Conservation (phyloP, 2,797 vertebrate genomes). For the Manis javanica region DNA sequence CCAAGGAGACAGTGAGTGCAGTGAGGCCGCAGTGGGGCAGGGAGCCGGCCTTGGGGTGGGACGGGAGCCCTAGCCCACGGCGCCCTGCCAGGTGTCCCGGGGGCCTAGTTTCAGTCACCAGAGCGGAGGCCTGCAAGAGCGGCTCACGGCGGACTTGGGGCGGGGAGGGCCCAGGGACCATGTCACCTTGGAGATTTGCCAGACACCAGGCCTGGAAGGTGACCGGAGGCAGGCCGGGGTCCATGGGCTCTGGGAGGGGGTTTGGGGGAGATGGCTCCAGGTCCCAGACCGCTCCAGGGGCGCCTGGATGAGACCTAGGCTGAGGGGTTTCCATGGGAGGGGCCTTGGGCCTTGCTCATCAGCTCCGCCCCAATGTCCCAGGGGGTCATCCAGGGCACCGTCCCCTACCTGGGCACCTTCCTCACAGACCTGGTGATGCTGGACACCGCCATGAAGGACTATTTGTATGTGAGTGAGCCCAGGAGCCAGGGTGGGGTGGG, state of each 20-base stretch:
- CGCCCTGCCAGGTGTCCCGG: neutral
- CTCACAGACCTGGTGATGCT: conserved; percentile 98
- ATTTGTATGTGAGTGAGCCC: conserved; percentile 91
- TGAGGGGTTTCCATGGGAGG: neutral
- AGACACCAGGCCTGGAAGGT: neutral
- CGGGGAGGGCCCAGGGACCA: accelerated
- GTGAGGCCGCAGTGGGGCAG: accelerated
- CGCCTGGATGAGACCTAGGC: neutral
- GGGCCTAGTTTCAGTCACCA: accelerated
- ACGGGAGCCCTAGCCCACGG: neutral
- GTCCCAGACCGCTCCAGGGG: neutral
- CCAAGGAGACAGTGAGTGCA: conserved; percentile 93
- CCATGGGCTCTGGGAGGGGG: accelerated
- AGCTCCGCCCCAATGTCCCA: conserved; percentile 70
- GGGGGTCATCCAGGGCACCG: conserved; percentile 97
- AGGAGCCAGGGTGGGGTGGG: accelerated
- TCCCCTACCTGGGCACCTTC: conserved; percentile 97
- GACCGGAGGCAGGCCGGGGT: neutral
- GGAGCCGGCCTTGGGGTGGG: neutral
- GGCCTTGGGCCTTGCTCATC: neutral
- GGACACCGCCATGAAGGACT: conserved; percentile 98
- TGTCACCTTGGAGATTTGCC: accelerated
- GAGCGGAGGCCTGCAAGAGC: neutral
- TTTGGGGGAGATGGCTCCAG: accelerated
- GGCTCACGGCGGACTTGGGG: neutral